These are phyloP conservation scores for Melieria omissa DNA, from an alignment of 2,888 invertebrate species.

Conservation along the genomic window DNA sequence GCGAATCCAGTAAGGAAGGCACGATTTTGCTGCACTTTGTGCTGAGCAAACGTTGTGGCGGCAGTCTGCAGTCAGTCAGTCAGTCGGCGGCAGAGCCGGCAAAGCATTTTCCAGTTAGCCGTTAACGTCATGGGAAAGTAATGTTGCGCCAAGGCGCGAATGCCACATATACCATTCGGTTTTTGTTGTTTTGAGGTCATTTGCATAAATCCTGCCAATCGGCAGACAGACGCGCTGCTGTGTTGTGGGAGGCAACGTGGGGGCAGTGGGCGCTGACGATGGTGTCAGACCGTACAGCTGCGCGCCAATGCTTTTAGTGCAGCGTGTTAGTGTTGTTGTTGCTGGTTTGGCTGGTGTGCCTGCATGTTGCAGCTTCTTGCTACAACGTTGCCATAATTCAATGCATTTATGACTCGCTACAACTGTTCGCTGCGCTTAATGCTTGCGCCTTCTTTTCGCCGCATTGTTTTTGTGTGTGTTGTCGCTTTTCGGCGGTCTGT, in stretches of 20 bases:
- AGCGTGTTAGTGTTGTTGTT: too few relatives aligned
- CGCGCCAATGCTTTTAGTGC: too few relatives aligned
- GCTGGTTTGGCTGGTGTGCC: too few relatives aligned
- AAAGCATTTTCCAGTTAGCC: constrained; percentile 12
- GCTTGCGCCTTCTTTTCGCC: too few relatives aligned
- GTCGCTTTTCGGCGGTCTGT: too few relatives aligned
- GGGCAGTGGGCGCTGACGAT: neutral
- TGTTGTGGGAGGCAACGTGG: neutral
- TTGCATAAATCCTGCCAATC: constrained; percentile 46
- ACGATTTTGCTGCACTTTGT: constrained; percentile 17
- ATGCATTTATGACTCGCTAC: too few relatives aligned
- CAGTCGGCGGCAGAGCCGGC: neutral
- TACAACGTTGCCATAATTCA: too few relatives aligned
- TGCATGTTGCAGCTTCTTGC: too few relatives aligned
- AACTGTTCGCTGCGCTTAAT: too few relatives aligned
- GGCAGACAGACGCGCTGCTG: neutral
- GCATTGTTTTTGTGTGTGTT: too few relatives aligned
- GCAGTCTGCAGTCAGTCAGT: neutral
- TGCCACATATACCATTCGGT: constrained; percentile 10
- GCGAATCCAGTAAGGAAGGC: neutral
- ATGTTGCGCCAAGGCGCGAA: constrained; percentile 28
- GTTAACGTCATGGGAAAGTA: constrained; percentile 48
- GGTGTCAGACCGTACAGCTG: neutral
- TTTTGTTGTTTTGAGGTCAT: constrained; percentile 37
- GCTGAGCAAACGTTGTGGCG: too few relatives aligned